Conservation (phyloP, 1,140 invertebrate species). For the Chelonus insularis region DNA sequence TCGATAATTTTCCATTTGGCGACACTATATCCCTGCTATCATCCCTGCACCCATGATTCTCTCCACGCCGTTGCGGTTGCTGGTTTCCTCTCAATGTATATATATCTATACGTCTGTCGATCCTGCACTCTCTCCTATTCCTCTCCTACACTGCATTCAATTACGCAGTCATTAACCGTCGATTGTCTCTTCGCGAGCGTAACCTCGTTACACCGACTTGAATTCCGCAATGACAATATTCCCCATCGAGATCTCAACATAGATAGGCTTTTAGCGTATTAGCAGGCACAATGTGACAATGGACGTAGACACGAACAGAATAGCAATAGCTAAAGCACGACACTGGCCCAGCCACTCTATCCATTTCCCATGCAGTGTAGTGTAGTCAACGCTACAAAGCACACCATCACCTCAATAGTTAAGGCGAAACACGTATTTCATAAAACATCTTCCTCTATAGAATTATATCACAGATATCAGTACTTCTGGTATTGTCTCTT, state of each 20-base stretch:
- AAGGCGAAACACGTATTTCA: slow-evolving; percentile 49
- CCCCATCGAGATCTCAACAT: slow-evolving; percentile 53
- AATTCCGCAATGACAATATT: slow-evolving; percentile 54
- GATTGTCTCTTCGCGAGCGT: slow-evolving; percentile 53
- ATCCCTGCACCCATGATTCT: background rate
- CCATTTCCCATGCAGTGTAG: slow-evolving; percentile 41
- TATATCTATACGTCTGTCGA: background rate
- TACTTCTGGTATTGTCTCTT: no score
- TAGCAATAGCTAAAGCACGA: slow-evolving; percentile 46
- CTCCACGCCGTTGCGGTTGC: background rate
- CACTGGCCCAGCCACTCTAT: slow-evolving; percentile 44
- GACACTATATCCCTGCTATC: background rate
- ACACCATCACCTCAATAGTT: slow-evolving; percentile 30
- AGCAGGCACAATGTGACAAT: slow-evolving; percentile 58
- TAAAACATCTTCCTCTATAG: slow-evolving; percentile 36
- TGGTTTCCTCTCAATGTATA: background rate
- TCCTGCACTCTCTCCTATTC: background rate
- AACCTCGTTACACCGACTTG: slow-evolving; percentile 56
- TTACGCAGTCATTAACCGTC: slow-evolving; percentile 58
- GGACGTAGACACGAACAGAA: slow-evolving; percentile 52
- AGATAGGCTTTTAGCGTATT: slow-evolving; percentile 61
- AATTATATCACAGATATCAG: no score
- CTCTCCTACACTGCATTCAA: slow-evolving; percentile 39
- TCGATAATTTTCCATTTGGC: slow-evolving; percentile 24
- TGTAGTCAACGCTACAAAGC: background rate